Evolutionary conservation across 2,113 vertebrate species (phyloP), one percentile per base, ranked within the genome.

Genomic region (Meleagris gallopavo): DNA sequence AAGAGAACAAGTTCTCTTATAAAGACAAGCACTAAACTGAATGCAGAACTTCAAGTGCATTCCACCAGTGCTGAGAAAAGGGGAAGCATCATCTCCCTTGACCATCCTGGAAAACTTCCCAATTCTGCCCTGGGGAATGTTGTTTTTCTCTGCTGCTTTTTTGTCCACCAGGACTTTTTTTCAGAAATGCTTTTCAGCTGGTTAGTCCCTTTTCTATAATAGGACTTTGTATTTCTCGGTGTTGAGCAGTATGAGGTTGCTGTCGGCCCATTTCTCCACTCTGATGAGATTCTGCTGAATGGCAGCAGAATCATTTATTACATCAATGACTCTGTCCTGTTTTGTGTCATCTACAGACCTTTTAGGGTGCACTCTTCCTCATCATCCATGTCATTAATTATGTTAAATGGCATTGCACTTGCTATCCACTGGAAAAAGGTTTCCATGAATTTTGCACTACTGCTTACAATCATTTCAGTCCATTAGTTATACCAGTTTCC

Each of bases 101-200:
- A 41, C 11, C 6, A 52, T 2, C 25, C 62, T 9, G 6, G 25
- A n/a, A 84, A 4, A 20, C 5, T 2, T 65, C 10, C 27, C 58
- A 4, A 24, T 29, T 10, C 1, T 57, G 7, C 16, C 11, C 6
- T 24, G 45, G 48, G 3, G 2, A 6, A 3, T 58, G 17, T 13
- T 76, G 10, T 2, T 19, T 17, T 48, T 14, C 29, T 58, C 50
- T 22, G 19, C 4, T 12, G 3, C 2, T 29, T 10, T 4, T 4
- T 13, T 70, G 14, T 66, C 13, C 29, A 61, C 7, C 21, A 79
- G 14, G 11, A 41, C n/a, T 69, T 73, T 11, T 27, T 36, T 67
- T 19, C 9, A 82, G 32, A 57, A 3, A 2, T 74, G 4, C 15
- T 52, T 81, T 87, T 4, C 30, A 38, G 29, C 2, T 1, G 1